Evolutionary conservation across 2,113 vertebrate genomes (phyloP).

Genomic region (Lepus timidus): DNA sequence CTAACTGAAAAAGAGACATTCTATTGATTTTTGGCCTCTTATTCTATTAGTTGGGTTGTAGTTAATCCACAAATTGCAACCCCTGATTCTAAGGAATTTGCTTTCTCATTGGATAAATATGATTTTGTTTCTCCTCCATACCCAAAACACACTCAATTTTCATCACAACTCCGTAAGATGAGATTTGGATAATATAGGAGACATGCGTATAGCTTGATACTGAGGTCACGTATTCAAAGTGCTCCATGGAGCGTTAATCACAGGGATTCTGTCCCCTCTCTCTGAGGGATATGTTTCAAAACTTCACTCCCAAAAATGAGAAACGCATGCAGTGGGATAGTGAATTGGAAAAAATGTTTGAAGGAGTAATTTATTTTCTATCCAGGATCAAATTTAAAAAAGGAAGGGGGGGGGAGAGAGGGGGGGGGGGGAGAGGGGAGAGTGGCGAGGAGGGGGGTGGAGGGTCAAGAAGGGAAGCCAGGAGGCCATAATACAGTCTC

Average conservation of each 20-base stretch:
- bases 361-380: conserved; percentile 24
- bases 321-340: neutral
- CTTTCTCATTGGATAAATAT: conserved; percentile 11
- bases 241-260: neutral
- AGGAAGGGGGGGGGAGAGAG: rapidly evolving
- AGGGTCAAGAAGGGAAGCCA: neutral
- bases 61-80: conserved; percentile 61
- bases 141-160: neutral
- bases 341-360: conserved; percentile 48
- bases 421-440: rapidly evolving
- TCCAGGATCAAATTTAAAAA: neutral
- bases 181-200: neutral
- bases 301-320: conserved; percentile 40
- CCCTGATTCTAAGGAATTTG: neutral
- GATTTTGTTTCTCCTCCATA: neutral
- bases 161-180: neutral
- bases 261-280: neutral
- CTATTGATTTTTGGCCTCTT: conserved; percentile 11
- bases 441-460: no score
- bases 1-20: neutral
- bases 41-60: conserved; percentile 71
- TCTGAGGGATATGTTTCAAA: neutral
- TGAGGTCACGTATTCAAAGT: neutral
- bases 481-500: neutral
- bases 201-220: neutral